Evolutionary conservation across 2,797 vertebrate genomes (phyloP).

Genomic region (Anniella stebbinsi): DNA sequence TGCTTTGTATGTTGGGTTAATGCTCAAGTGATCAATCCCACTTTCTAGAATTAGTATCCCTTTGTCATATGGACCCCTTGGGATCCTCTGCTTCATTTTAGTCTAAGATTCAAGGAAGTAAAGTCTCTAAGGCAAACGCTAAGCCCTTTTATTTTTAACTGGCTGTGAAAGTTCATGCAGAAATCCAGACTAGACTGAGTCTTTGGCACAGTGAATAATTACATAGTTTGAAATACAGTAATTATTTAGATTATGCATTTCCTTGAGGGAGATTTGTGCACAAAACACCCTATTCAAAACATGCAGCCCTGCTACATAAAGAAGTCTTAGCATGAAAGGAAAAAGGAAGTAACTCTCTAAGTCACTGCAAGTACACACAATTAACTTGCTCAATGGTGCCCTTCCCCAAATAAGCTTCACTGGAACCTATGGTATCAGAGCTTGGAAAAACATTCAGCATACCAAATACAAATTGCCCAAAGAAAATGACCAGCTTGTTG

Average conservation of each 20-base stretch:
- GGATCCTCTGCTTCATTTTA: constrained; percentile 24
- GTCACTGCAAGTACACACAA: background rate
- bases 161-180: constrained; percentile 26
- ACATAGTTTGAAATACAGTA: constrained; percentile 55
- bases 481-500: constrained; percentile 13
- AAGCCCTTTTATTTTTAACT: background rate
- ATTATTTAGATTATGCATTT: constrained; percentile 50
- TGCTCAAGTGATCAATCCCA: constrained; percentile 32
- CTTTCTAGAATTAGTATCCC: constrained; percentile 23
- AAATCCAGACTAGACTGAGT: constrained; percentile 53
- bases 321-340: background rate
- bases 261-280: constrained; percentile 51
- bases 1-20: constrained; percentile 37
- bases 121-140: constrained; percentile 24
- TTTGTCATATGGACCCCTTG: constrained; percentile 34
- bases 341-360: constrained; percentile 17
- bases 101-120: constrained; percentile 8
- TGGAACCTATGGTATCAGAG: constrained; percentile 34
- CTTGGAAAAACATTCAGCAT: constrained; percentile 33
- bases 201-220: constrained; percentile 49
- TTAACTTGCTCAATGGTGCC: constrained; percentile 15
- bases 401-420: constrained; percentile 36
- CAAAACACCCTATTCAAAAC: constrained; percentile 33
- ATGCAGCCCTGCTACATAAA: background rate
- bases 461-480: background rate